A percentile compares a stretch with the other conserved stretches of the same genome.
phyloP scores from a whole-genome alignment of 1,140 invertebrate genomes.

The Hycleus cichorii region DNA sequence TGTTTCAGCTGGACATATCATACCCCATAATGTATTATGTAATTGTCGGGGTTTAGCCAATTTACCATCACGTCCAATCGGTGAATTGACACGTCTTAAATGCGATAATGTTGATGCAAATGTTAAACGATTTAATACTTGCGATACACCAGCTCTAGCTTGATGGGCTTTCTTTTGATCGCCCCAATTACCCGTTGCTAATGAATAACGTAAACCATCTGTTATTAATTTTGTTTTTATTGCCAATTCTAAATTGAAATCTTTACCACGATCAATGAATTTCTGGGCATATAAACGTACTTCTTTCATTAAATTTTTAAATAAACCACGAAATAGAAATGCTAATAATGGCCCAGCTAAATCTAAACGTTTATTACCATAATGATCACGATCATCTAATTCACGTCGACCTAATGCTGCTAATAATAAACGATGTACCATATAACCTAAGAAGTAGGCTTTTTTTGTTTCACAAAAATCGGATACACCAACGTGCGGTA shows the following conservation, averaged over 20 bases:
- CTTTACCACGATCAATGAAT: slow-evolving; percentile 96
- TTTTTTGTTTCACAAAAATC: slow-evolving; percentile 99
- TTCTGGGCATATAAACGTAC: slow-evolving; percentile 97
- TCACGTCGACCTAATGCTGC: slow-evolving; percentile 92
- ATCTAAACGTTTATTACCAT: slow-evolving; percentile 97
- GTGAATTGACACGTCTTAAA: slow-evolving; percentile 93
- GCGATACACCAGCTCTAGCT: slow-evolving; percentile 57
- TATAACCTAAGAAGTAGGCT: slow-evolving; percentile 96
- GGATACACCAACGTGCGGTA: slow-evolving; percentile 96
- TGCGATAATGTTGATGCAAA: slow-evolving; percentile 98
- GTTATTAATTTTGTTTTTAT: slow-evolving; percentile 98
- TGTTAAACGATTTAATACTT: slow-evolving; percentile 89
- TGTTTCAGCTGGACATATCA: slow-evolving; percentile 99
- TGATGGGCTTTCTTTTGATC: slow-evolving; percentile 99
- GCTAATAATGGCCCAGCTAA: slow-evolving; percentile 93
- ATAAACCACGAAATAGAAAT: slow-evolving; percentile 89
- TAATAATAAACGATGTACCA: slow-evolving; percentile 92
- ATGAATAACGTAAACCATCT: slow-evolving; percentile 93
- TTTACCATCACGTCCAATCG: slow-evolving; percentile 97
- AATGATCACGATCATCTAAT: slow-evolving; percentile 98
- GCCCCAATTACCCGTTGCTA: slow-evolving; percentile 99
- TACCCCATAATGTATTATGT: slow-evolving; percentile 98
- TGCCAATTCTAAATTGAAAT: slow-evolving; percentile 94
- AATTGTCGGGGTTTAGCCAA: slow-evolving; percentile 95
- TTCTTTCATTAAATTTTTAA: slow-evolving; percentile 92